Percentiles rank a stretch among this genome's conserved stretches.
phyloP scores from a whole-genome alignment of 1,140 invertebrate genomes.

The Microplitis demolitor region DNA sequence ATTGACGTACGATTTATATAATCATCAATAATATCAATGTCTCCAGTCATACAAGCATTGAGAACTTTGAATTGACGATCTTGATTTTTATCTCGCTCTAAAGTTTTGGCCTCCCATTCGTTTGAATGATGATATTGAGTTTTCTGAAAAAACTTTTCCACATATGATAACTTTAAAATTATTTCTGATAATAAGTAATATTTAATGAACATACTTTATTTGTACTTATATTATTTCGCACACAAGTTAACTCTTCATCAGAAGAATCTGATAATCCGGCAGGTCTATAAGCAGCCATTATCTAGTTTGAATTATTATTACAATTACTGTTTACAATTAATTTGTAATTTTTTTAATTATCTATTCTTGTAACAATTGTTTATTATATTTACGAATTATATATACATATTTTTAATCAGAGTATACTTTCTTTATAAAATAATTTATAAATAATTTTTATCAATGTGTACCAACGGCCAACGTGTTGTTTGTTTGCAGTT shows the following conservation, averaged over 20 bases:
- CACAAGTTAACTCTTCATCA: not conserved
- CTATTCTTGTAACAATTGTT: no score
- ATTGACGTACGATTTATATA: slow-evolving; percentile 42
- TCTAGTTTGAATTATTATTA: no score
- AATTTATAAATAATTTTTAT: no score
- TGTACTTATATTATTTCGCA: not conserved
- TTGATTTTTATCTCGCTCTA: not conserved
- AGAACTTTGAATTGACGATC: slow-evolving; percentile 22
- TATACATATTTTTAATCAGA: no score
- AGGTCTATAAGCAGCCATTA: not conserved
- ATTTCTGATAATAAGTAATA: not conserved
- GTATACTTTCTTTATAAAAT: no score
- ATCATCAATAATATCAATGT: slow-evolving; percentile 35
- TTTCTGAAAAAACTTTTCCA: not conserved
- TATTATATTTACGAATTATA: no score
- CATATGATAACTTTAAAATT: not conserved
- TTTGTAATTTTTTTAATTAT: no score
- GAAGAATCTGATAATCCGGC: not conserved
- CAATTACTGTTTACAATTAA: no score
- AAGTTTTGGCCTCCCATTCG: not conserved
- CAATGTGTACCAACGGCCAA: no score
- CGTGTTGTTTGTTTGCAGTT: no score
- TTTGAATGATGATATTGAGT: not conserved
- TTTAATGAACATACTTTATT: not conserved
- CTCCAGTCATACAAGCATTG: slow-evolving; percentile 42